Evolutionary conservation across 2,888 invertebrate species (phyloP).

Genomic region (Dicycla oo): DNA sequence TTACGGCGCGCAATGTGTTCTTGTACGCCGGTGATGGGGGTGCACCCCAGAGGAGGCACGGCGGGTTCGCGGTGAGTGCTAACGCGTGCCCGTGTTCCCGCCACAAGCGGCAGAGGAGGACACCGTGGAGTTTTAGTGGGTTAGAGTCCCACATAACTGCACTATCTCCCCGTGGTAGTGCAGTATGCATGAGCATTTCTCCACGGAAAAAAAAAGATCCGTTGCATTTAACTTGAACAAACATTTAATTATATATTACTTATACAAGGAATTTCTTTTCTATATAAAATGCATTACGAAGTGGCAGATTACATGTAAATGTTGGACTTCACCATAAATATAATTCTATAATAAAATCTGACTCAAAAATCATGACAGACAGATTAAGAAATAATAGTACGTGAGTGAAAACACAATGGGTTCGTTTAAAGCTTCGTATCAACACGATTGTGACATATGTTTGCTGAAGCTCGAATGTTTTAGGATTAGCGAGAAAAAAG

Average conservation of each 20-base stretch:
- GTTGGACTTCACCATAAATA: constrained; percentile 34
- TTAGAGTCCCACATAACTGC: no score
- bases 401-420: constrained; percentile 82
- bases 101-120: no score
- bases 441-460: constrained; percentile 71
- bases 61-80: no score
- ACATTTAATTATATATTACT: constrained; percentile 1
- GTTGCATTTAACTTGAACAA: constrained; percentile 7
- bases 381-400: constrained; percentile 77
- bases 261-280: constrained; percentile 21
- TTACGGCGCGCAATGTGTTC: no score
- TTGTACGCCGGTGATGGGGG: no score
- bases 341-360: constrained; percentile 55
- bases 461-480: constrained; percentile 69
- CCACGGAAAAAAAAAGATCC: no score
- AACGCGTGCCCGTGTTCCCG: no score
- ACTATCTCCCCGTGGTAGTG: no score
- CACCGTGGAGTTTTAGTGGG: no score
- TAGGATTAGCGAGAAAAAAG: constrained; percentile 60
- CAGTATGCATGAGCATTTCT: no score
- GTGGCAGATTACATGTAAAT: constrained; percentile 10
- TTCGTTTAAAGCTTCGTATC: constrained; percentile 75
- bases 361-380: constrained; percentile 66
- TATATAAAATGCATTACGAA: constrained; percentile 12
- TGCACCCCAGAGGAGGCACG: no score